A percentile compares a stretch with the other conserved stretches of the same genome.
Conservation (phyloP, 2,113 vertebrate species). For the Dissostichus mawsoni region DNA sequence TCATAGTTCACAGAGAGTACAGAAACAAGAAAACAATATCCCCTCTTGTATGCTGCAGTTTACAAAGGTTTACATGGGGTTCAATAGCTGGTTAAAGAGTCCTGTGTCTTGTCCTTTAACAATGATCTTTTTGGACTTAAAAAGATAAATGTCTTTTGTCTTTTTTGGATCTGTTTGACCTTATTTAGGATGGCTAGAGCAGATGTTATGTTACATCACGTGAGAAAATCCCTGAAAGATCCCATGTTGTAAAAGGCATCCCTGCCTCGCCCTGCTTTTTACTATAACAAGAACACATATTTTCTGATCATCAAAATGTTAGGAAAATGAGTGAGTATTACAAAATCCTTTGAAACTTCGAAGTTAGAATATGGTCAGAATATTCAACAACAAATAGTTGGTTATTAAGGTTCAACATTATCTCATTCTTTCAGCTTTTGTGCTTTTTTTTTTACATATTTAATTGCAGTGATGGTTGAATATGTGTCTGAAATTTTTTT, state of each 20-base stretch:
- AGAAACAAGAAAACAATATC: not conserved
- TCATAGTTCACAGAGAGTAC: not conserved
- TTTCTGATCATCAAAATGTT: not conserved
- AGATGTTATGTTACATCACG: constrained; percentile 30
- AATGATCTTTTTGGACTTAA: constrained; percentile 4
- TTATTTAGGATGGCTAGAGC: not conserved
- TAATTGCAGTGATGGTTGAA: not conserved
- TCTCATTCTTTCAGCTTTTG: too few relatives aligned
- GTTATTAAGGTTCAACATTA: too few relatives aligned
- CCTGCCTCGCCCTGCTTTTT: not conserved
- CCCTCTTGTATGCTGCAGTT: not conserved
- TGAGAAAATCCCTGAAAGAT: constrained; percentile 23
- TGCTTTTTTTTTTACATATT: not conserved
- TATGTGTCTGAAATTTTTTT: not conserved
- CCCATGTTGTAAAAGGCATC: not conserved
- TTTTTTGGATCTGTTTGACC: not conserved
- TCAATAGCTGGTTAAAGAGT: not conserved
- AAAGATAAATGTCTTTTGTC: too few relatives aligned
- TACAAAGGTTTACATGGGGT: not conserved
- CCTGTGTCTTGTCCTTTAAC: not conserved
- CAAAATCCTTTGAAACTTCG: too few relatives aligned
- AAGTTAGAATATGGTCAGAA: too few relatives aligned
- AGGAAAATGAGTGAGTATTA: not conserved
- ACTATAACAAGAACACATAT: not conserved
- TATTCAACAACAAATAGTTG: too few relatives aligned